Conservation (phyloP, 2,888 invertebrate species). For the Caenorhabditis sinica region DNA sequence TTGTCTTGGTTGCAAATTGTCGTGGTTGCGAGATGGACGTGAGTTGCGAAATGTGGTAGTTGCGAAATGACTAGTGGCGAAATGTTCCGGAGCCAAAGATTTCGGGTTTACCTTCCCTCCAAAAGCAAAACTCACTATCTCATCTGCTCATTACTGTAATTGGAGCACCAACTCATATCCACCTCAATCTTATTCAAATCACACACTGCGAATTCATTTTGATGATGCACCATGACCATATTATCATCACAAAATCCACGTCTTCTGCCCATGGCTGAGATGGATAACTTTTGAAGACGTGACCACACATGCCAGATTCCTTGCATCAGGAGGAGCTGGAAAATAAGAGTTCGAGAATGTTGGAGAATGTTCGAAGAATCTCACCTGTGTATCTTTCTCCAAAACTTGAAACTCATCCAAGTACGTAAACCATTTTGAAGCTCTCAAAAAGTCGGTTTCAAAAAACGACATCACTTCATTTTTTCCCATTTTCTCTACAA, state of each 20-base stretch:
- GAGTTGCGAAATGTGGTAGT: too few species aligned
- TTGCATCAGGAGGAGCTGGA: constrained; percentile 38
- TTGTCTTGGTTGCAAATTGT: too few species aligned
- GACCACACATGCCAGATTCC: constrained; percentile 54
- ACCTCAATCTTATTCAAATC: constrained; percentile 40
- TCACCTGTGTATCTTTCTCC: constrained; percentile 46
- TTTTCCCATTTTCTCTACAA: constrained; percentile 34
- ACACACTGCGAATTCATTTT: constrained; percentile 43
- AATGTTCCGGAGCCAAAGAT: too few species aligned
- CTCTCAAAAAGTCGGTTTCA: constrained; percentile 51
- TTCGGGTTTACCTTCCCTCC: too few species aligned
- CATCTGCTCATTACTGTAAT: constrained; percentile 51
- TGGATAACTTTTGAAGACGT: constrained; percentile 45
- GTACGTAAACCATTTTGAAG: constrained; percentile 63
- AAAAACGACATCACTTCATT: constrained; percentile 45
- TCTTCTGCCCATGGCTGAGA: constrained; percentile 37
- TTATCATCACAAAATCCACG: constrained; percentile 45
- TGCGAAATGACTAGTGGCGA: too few species aligned
- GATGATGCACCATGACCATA: constrained; percentile 43
- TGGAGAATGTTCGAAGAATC: constrained; percentile 12
- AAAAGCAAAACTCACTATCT: constrained; percentile 32
- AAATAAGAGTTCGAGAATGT: not conserved
- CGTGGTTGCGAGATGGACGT: too few species aligned
- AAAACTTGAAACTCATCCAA: constrained; percentile 54
- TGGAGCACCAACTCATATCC: constrained; percentile 49